Evolutionary conservation across 2,888 invertebrate genomes (phyloP).

Genomic region (Lordiphosa fenestrarum): DNA sequence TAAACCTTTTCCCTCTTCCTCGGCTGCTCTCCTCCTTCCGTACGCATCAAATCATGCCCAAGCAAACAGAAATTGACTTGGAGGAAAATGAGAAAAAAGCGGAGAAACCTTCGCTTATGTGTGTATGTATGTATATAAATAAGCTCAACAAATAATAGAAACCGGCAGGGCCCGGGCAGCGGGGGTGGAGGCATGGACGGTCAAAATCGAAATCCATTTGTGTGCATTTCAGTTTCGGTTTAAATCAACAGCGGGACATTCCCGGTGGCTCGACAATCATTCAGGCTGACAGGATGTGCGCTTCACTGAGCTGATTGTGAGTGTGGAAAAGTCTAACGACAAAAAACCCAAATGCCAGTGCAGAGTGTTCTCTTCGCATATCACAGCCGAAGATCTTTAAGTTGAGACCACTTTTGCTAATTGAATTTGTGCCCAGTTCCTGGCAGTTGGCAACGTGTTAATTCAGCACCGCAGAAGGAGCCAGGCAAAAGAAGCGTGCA

Average conservation of each 20-base stretch:
- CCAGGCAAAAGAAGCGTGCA: background rate
- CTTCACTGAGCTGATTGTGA: slow-evolving; percentile 74
- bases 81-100: slow-evolving; percentile 19
- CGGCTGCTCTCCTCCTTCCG: background rate
- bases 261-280: slow-evolving; percentile 59
- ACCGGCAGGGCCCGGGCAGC: slow-evolving; percentile 6
- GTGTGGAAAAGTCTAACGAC: slow-evolving; percentile 52
- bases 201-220: slow-evolving; percentile 72
- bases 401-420: slow-evolving; percentile 66
- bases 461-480: slow-evolving; percentile 40
- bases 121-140: slow-evolving; percentile 9
- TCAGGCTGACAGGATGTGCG: slow-evolving; percentile 74
- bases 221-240: slow-evolving; percentile 75
- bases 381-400: slow-evolving; percentile 6
- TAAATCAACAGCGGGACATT: slow-evolving; percentile 55
- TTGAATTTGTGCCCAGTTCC: slow-evolving; percentile 71
- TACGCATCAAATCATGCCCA: slow-evolving; percentile 54
- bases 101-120: slow-evolving; percentile 4
- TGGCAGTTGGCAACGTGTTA: slow-evolving; percentile 72
- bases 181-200: slow-evolving; percentile 14
- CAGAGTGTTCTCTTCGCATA: slow-evolving; percentile 14
- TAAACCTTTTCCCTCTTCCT: slow-evolving; percentile 24
- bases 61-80: slow-evolving; percentile 61
- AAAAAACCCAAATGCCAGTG: slow-evolving; percentile 34
- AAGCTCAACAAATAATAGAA: slow-evolving; percentile 52